phyloP scores from a whole-genome alignment of 2,797 vertebrate species.

The Anguilla megastoma region DNA sequence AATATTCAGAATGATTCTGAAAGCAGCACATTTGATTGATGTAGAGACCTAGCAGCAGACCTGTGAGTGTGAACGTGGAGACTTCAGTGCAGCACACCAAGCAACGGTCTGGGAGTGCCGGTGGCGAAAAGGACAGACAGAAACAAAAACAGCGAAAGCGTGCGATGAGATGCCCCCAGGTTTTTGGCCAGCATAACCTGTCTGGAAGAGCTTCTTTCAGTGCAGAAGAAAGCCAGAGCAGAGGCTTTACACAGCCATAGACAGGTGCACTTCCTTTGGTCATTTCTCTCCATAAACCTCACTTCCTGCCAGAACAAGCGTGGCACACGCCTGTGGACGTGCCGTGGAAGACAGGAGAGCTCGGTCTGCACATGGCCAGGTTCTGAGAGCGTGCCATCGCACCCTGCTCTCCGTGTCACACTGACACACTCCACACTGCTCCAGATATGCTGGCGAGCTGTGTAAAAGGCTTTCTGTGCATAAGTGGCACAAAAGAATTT shows the following conservation, averaged over 20 bases:
- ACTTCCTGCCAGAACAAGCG: background rate
- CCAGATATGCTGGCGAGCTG: background rate
- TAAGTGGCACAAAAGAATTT: background rate
- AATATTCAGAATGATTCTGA: no score
- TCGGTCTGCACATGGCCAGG: constrained; percentile 17
- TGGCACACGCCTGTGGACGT: background rate
- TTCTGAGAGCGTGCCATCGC: constrained; percentile 9
- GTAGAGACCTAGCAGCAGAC: background rate
- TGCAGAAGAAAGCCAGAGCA: background rate
- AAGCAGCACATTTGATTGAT: background rate
- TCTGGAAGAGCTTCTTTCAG: background rate
- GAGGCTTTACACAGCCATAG: background rate
- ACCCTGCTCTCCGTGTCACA: background rate
- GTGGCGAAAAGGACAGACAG: background rate
- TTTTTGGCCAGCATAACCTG: background rate
- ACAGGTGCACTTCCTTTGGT: background rate
- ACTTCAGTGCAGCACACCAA: background rate
- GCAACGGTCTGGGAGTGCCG: background rate
- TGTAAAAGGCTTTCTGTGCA: constrained; percentile 3
- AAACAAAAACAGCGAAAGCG: background rate
- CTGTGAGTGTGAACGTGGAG: background rate
- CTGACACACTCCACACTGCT: background rate
- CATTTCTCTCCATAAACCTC: background rate
- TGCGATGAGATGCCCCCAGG: background rate
- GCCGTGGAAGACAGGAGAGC: background rate